A percentile compares a stretch with the other conserved stretches of the same genome.
These are phyloP conservation scores for Channa striata DNA, from an alignment of 2,797 vertebrate genomes.

Conservation along the genomic window DNA sequence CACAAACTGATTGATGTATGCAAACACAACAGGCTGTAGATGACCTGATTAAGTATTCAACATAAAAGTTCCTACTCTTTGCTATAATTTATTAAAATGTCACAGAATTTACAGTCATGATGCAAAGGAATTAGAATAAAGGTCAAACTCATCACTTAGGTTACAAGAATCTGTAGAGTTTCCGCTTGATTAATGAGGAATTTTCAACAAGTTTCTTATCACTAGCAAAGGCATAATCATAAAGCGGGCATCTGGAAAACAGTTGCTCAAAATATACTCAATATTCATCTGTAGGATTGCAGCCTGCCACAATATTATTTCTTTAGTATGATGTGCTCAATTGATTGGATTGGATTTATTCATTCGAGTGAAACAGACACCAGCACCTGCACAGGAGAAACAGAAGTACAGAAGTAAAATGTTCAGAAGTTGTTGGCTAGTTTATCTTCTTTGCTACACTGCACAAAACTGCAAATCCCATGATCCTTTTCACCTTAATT, in stretches of 20 bases:
- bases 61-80: background rate
- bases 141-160: constrained; percentile 28
- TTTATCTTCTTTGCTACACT: no score
- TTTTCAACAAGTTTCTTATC: background rate
- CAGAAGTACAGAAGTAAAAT: no score
- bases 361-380: no score
- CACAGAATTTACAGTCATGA: background rate
- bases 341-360: no score
- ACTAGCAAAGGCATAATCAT: background rate
- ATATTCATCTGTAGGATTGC: background rate
- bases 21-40: constrained; percentile 4
- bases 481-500: no score
- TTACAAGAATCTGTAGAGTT: constrained; percentile 7
- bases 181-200: constrained; percentile 6
- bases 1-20: background rate
- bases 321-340: no score
- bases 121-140: constrained; percentile 24
- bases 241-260: background rate
- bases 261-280: background rate
- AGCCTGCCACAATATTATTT: no score
- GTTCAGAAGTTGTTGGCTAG: no score
- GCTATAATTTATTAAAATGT: constrained; percentile 9
- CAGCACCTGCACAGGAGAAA: no score
- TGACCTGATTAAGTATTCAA: background rate
- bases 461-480: no score